These are phyloP conservation scores for Portevinia maculata DNA, from an alignment of 2,888 invertebrate species.

Conservation along the genomic window DNA sequence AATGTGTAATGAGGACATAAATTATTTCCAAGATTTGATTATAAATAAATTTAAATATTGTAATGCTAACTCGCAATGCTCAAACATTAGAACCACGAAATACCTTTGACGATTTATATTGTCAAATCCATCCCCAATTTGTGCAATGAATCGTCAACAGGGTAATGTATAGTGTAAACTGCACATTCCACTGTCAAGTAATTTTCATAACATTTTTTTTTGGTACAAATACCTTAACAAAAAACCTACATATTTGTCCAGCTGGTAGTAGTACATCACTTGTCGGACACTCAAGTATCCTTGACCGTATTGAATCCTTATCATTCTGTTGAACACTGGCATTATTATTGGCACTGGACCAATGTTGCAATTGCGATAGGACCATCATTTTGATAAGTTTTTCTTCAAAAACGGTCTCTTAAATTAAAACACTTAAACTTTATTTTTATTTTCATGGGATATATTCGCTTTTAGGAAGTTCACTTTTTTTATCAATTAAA, in stretches of 20 bases:
- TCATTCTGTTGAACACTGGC: constrained; percentile 41
- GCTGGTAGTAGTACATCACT: constrained; percentile 41
- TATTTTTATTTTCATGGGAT: background rate
- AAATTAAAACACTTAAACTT: constrained; percentile 1
- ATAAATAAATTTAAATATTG: no score
- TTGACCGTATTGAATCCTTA: constrained; percentile 46
- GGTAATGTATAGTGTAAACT: no score
- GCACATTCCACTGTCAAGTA: no score
- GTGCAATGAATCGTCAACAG: no score
- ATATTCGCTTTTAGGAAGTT: no score
- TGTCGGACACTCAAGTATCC: constrained; percentile 65
- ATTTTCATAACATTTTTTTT: no score
- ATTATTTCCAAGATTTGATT: no score
- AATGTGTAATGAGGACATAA: no score
- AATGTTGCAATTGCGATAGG: constrained; percentile 75
- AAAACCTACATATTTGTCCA: background rate
- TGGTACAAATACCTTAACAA: background rate
- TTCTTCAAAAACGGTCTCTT: constrained; percentile 3
- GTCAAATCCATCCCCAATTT: no score
- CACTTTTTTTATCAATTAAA: background rate
- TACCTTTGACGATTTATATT: no score
- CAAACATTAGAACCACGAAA: no score
- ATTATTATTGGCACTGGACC: constrained; percentile 56
- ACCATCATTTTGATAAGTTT: constrained; percentile 75
- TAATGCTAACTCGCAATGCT: no score